Percentiles rank a stretch among this genome's conserved stretches.
phyloP scores from a whole-genome alignment of 1,140 invertebrate genomes.

The Drosophila kepulauana region DNA sequence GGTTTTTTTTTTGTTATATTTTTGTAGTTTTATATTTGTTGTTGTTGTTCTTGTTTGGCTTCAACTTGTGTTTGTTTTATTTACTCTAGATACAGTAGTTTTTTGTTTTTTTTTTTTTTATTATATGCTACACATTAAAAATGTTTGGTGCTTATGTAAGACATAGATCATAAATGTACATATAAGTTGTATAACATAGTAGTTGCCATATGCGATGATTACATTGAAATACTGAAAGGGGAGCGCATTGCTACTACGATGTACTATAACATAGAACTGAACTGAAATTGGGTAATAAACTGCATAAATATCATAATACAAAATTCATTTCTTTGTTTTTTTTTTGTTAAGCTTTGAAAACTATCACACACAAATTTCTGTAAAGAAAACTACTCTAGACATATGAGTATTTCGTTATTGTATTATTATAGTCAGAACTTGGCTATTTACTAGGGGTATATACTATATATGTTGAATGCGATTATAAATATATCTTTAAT shows the following conservation, averaged over 20 bases:
- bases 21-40: constrained; percentile 34
- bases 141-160: constrained; percentile 75
- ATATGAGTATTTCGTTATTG: constrained; percentile 44
- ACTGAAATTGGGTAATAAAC: no score
- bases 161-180: constrained; percentile 54
- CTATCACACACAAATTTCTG: constrained; percentile 76
- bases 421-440: constrained; percentile 18
- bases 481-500: constrained; percentile 39
- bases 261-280: no score
- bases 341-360: constrained; percentile 68
- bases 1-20: constrained; percentile 45
- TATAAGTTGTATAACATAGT: background rate
- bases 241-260: constrained; percentile 3
- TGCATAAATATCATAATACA: constrained; percentile 40
- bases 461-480: constrained; percentile 4
- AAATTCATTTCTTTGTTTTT: constrained; percentile 3
- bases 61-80: constrained; percentile 64
- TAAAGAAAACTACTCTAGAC: constrained; percentile 55
- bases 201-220: constrained; percentile 17
- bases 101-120: constrained; percentile 23
- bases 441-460: constrained; percentile 4
- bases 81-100: constrained; percentile 66
- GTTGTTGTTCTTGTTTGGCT: constrained; percentile 25
- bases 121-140: constrained; percentile 76
- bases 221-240: constrained; percentile 32